Percentiles rank a stretch among this genome's conserved stretches.
phyloP scores from a whole-genome alignment of 1,140 invertebrate genomes.

The Adoxophyes honmai region DNA sequence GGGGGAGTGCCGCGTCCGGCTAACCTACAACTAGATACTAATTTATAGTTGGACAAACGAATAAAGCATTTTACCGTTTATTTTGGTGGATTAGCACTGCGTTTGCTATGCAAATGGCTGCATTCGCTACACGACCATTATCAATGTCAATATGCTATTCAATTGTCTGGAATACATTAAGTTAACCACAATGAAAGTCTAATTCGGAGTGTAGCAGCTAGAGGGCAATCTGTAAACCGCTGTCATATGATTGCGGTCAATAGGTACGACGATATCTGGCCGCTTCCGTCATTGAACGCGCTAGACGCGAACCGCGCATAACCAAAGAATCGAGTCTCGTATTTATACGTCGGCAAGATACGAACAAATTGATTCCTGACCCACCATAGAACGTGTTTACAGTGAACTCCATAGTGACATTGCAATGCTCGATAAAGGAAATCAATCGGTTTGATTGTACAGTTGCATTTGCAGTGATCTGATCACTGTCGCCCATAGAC shows the following conservation, averaged over 20 bases:
- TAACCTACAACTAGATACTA: slow-evolving; percentile 48
- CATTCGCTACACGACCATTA: no score
- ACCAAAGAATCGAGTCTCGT: not conserved
- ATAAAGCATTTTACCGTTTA: no score
- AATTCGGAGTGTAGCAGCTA: not conserved
- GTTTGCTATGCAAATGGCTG: no score
- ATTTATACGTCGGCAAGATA: no score
- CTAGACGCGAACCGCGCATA: not conserved
- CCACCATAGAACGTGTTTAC: no score
- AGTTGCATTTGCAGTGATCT: no score
- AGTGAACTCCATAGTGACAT: no score
- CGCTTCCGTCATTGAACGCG: slow-evolving; percentile 10
- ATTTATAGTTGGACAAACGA: not conserved
- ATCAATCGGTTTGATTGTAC: no score
- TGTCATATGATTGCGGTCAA: slow-evolving; percentile 6
- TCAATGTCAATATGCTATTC: not conserved
- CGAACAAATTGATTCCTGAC: no score
- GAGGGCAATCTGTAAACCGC: slow-evolving; percentile 5
- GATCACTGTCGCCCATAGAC: no score
- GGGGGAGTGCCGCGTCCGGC: slow-evolving; percentile 53
- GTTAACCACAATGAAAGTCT: not conserved
- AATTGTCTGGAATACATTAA: not conserved
- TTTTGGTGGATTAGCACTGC: no score
- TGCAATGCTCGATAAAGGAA: no score
- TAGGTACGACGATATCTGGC: not conserved